Conservation (phyloP, 2,888 invertebrate genomes). For the Drosophila neonasuta region DNA sequence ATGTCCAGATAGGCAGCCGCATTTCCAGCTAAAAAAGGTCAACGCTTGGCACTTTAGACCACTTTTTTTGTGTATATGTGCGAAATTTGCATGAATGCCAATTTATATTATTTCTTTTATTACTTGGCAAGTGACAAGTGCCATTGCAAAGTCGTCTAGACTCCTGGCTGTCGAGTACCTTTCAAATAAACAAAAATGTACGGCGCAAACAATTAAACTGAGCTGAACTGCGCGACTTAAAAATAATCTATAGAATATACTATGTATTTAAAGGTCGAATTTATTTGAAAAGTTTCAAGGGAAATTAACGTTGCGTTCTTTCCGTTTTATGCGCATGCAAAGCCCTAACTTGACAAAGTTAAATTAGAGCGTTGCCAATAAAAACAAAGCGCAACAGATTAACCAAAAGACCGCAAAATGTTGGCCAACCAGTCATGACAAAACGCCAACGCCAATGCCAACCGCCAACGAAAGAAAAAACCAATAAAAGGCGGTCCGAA, state of each 20-base stretch:
- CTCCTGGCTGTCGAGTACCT: slow-evolving; percentile 8
- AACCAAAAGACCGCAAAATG: slow-evolving; percentile 49
- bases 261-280: background rate
- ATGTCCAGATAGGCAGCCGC: slow-evolving; percentile 1
- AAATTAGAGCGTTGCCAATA: slow-evolving; percentile 56
- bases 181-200: slow-evolving; percentile 1
- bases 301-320: background rate
- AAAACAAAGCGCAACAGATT: slow-evolving; percentile 67
- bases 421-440: slow-evolving; percentile 32
- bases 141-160: slow-evolving; percentile 24
- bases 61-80: slow-evolving; percentile 7
- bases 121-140: slow-evolving; percentile 20
- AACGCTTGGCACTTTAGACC: slow-evolving; percentile 13
- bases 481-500: slow-evolving; percentile 22
- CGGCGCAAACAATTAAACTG: slow-evolving; percentile 1
- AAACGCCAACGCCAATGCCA: background rate
- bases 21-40: slow-evolving; percentile 11
- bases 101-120: slow-evolving; percentile 16
- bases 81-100: slow-evolving; percentile 52
- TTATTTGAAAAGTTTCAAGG: slow-evolving; percentile 13
- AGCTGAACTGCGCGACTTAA: background rate
- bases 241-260: background rate
- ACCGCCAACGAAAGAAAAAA: slow-evolving; percentile 15
- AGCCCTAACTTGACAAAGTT: slow-evolving; percentile 51
- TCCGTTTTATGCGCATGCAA: background rate